phyloP scores from a whole-genome alignment of 2,888 invertebrate species.

The Elysia crispata region DNA sequence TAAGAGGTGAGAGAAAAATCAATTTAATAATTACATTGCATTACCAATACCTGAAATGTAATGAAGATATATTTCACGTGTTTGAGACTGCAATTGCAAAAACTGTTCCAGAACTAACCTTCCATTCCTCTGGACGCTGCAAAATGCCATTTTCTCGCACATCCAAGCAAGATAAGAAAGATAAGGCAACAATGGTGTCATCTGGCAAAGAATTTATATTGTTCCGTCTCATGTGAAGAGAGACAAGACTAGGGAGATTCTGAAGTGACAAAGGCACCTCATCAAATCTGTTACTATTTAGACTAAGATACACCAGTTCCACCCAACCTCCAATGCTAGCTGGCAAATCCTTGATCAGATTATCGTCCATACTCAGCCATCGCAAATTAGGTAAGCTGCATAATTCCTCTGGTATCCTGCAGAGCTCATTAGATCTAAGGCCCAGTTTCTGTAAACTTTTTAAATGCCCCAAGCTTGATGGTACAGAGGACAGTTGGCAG shows the following conservation, averaged over 20 bases:
- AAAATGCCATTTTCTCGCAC: conserved; percentile 70
- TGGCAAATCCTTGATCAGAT: conserved; percentile 67
- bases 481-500: conserved; percentile 67
- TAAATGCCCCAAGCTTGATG: conserved; percentile 67
- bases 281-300: conserved; percentile 68
- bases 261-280: conserved; percentile 66
- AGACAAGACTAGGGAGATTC: conserved; percentile 59
- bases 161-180: conserved; percentile 72
- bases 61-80: neutral
- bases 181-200: conserved; percentile 69
- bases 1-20: too few relatives aligned
- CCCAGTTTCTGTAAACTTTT: conserved; percentile 66
- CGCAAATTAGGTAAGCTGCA: conserved; percentile 60
- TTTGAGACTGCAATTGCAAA: neutral
- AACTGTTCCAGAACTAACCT: conserved; percentile 57
- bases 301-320: conserved; percentile 67
- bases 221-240: conserved; percentile 67
- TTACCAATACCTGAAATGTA: too few relatives aligned
- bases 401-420: conserved; percentile 65
- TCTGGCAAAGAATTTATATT: conserved; percentile 63
- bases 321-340: conserved; percentile 58
- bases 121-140: conserved; percentile 72
- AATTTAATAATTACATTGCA: too few relatives aligned
- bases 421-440: conserved; percentile 65
- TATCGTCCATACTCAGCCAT: conserved; percentile 74